Percentiles rank a stretch among this genome's conserved stretches.
Evolutionary conservation across 2,888 invertebrate species (phyloP).

Genomic region (Strigamia transsilvanica): DNA sequence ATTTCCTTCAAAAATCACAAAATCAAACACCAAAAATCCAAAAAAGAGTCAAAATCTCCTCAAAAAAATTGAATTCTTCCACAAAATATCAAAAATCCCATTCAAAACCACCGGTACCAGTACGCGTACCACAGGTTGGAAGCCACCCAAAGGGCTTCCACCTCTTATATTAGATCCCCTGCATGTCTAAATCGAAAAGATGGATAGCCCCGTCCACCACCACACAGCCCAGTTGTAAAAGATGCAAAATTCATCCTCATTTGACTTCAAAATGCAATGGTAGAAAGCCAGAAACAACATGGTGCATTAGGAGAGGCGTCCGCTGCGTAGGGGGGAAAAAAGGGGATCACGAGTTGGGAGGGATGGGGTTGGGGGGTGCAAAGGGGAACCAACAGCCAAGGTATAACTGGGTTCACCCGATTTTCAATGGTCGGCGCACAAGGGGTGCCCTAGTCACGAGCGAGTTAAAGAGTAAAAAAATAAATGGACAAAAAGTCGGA

Average conservation of each 20-base stretch:
- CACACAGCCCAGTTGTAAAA: not conserved
- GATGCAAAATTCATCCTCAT: constrained; percentile 40
- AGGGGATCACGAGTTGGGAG: constrained; percentile 41
- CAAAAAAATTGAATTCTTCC: too few relatives aligned
- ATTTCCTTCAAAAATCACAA: too few relatives aligned
- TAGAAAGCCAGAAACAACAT: not conserved
- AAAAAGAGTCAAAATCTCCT: too few relatives aligned
- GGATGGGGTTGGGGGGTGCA: not conserved
- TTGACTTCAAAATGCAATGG: constrained; percentile 42
- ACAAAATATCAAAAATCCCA: too few relatives aligned
- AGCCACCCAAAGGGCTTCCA: not conserved
- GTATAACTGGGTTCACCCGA: constrained; percentile 23
- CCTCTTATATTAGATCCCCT: not conserved
- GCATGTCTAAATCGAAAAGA: not conserved
- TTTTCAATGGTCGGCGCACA: constrained; percentile 18
- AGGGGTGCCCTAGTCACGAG: constrained; percentile 18
- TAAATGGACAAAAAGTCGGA: not conserved
- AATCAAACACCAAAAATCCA: too few relatives aligned
- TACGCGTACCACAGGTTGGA: too few relatives aligned
- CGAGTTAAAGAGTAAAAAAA: not conserved
- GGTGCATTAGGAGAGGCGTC: constrained; percentile 22
- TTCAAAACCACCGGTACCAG: too few relatives aligned
- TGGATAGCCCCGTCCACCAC: constrained; percentile 3
- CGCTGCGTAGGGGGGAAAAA: not conserved
- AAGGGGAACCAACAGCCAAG: constrained; percentile 20